Base-by-base conservation (phyloP, 2,113 vertebrate genomes). In the Entomyzon cyanotis region DNA sequence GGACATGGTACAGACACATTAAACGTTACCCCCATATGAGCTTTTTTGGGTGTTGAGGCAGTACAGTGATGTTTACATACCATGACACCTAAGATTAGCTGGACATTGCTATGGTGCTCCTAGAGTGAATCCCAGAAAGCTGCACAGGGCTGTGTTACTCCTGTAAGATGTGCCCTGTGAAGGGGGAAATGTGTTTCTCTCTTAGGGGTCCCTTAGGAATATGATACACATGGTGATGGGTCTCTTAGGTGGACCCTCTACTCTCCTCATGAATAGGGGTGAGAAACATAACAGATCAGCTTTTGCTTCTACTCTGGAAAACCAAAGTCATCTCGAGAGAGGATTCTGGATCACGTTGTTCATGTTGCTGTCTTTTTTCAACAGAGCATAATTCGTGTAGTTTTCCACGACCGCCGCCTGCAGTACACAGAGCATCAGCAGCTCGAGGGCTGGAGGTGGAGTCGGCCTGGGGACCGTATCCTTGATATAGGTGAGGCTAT, bases 361-460 rank as follows among this genome's bases (percentile, higher is more conserved):
- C 17, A 95, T 22, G 27, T 12, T 77, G 10, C 33, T 56, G 39
- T 85, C 90, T 89, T 95, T 76, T 92, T 95, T 78, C 97, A 52
- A 96, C 95, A 99, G 99, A 99, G 99, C 93, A 99, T 98, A 70
- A 98, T 99, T 82, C 98, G 99, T 1, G 99, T 99, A 52, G 98
- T 99, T 95, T 99, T 99, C 95, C 99, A 99, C 4, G 99, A 99
- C 87, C 98, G 99, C 10, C 98, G 99, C 5, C 97, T 99, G 93
- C 99, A 99, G 96, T 99, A 99, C 71, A 98, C 98, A 4, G 99
- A 99, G 94, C 99, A 99, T 90, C 99, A 99, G 94, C 99, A 99
- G 98, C 97, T 99, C 16, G 99, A 99, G 93, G 98, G 99, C 68
- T 99, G 99, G 99, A 98, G 98, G 83, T 99, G 99, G 99, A 99